Base-by-base conservation (phyloP, 1,140 invertebrate genomes). In the Dolichoris vasculosae region DNA sequence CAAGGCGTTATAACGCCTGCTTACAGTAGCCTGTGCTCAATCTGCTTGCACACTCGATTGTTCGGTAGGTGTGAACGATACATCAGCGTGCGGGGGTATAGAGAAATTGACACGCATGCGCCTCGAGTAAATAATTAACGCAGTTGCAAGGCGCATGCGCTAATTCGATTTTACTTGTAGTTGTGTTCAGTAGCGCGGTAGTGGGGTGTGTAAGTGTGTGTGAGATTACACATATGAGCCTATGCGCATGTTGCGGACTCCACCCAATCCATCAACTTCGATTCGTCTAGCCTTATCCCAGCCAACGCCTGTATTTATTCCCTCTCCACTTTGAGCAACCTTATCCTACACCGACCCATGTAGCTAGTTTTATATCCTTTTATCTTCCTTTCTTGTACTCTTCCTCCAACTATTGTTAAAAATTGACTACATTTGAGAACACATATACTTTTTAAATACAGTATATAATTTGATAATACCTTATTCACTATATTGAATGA, bases 1-100 rank as follows among this genome's bases (percentile, higher is more conserved):
- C n/a, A n/a, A n/a, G n/a, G 64, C 9, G 40, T 51, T n/a, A 26
- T 46, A 32, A 77, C 30, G 15, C 46, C 9, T 67, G 20, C 2
- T 67, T 83, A 59, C 55, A 59, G 23, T 17, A 59, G 9, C n/a
- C n/a, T n/a, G n/a, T n/a, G n/a, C n/a, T n/a, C n/a, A 59, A 59
- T 59, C 23, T 23, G 23, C 26, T 59, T 59, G n/a, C n/a, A n/a
- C 26, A 0, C 20, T 26, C 6, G 43, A 4, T 59, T 4, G 23
- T 59, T 59, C 9, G 89, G 90, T 90, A 92, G 92, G 91, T 92
- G 91, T 91, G 89, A 93, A 93, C 91, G 89, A 91, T 90, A 90
- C 84, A 84, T 87, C 86, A 15, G 30, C 11, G 20, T 1, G 26
- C 20, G 78, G 23, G 51, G 38, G 76, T 73, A 1, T 20, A 32